Evolutionary conservation across 2,888 invertebrate genomes (phyloP).

Genomic region (Caenorhabditis parvicauda): DNA sequence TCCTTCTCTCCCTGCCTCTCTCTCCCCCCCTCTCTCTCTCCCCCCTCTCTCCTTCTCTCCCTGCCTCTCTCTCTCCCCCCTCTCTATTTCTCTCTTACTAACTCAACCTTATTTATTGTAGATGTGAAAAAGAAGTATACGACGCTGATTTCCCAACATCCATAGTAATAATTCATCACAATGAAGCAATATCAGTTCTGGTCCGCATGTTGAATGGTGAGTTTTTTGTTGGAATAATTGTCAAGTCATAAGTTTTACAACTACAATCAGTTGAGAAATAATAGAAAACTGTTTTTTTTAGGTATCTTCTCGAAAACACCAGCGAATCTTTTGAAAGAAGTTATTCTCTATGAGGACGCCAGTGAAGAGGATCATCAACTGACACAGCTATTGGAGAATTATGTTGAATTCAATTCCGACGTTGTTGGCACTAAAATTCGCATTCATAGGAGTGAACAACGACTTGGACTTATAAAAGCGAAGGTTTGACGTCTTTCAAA

Average conservation of each 20-base stretch:
- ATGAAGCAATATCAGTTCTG: slow-evolving; percentile 95
- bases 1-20: too few relatives aligned
- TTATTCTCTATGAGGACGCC: slow-evolving; percentile 62
- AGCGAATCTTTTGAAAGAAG: slow-evolving; percentile 51
- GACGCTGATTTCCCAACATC: slow-evolving; percentile 37
- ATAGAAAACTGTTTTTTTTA: slow-evolving; percentile 2
- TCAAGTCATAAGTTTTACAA: not conserved
- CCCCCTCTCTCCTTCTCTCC: too few relatives aligned
- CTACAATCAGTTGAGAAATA: not conserved
- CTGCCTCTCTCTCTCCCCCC: too few relatives aligned
- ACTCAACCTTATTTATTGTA: too few relatives aligned
- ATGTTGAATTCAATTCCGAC: slow-evolving; percentile 35
- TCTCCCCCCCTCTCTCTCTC: too few relatives aligned
- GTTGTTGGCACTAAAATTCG: slow-evolving; percentile 31
- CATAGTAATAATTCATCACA: slow-evolving; percentile 97
- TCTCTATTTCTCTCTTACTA: too few relatives aligned
- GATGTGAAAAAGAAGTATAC: slow-evolving; percentile 45
- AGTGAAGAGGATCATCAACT: slow-evolving; percentile 44
- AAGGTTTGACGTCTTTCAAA: slow-evolving; percentile 65
- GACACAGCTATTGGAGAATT: slow-evolving; percentile 37
- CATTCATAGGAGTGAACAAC: slow-evolving; percentile 35
- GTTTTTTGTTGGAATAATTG: not conserved
- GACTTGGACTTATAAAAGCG: slow-evolving; percentile 12
- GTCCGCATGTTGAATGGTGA: slow-evolving; percentile 69
- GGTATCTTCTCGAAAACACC: slow-evolving; percentile 49